Evolutionary conservation across 2,113 vertebrate genomes (phyloP), one percentile per base, ranked within the genome.

Genomic region (Gadus chalcogrammus): DNA sequence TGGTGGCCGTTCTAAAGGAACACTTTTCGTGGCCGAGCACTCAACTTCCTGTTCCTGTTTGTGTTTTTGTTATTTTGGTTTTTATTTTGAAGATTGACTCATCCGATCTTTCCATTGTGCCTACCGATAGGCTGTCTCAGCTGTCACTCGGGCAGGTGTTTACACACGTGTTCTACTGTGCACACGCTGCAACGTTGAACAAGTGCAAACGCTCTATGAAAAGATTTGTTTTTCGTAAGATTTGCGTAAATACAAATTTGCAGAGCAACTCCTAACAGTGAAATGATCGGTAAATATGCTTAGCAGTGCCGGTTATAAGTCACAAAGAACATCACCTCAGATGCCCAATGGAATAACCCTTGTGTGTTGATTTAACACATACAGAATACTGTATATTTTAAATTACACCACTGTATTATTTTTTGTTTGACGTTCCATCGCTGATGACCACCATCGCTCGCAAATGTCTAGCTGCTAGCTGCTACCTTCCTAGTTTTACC

Each of bases 71-170:
- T 12, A 11, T 63, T 16, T 16, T 38, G 5, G 31, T 61, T 59
- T 70, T 56, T 68, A 28, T 17, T 16, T 20, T 56, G 78, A 70
- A 28, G 35, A 82, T 68, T 73, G 71, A 74, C 77, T 78, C 79
- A 66, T 81, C 79, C 72, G 58, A 85, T 76, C 78, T 69, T 73
- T 81, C 76, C 71, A 42, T 65, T 75, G 78, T 82, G 82, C 86
- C 82, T 83, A 78, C 16, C 42, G 9, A 13, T 68, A 68, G 73
- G n/a, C 53, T 56, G 24, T 56, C 27, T 64, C 61, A 65, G 61
- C 61, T 68, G 70, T 61, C 20, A 58, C 65, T 67, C 18, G 68
- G 52, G 9, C 28, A 17, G 67, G 42, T 65, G 8, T 52, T 31
- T 18, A 53, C 24, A 24, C 24, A 24, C 58, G 9, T 48, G 31